These are phyloP conservation scores for Eilema sororculum DNA, from an alignment of 2,888 invertebrate genomes.

Conservation along the genomic window DNA sequence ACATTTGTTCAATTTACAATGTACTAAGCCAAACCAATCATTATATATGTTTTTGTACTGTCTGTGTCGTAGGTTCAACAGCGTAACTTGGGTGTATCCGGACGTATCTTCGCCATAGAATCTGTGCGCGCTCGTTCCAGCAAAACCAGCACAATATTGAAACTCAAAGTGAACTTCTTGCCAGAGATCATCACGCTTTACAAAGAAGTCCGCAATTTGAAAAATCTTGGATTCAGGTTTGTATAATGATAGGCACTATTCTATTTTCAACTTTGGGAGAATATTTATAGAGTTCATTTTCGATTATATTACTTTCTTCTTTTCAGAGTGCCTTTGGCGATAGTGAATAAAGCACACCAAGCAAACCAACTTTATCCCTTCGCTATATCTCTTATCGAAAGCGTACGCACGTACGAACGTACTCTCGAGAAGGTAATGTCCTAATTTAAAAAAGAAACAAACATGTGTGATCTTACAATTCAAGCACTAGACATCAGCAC, in stretches of 20 bases:
- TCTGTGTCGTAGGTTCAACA: conserved; percentile 90
- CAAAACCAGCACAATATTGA: conserved; percentile 93
- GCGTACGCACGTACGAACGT: conserved; percentile 98
- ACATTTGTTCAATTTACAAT: background rate
- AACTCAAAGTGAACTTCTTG: conserved; percentile 97
- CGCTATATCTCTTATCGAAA: conserved; percentile 99
- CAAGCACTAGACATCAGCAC: conserved; percentile 60
- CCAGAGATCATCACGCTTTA: conserved; percentile 99
- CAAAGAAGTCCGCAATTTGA: conserved; percentile 98
- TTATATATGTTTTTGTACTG: conserved; percentile 11
- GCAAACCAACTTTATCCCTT: conserved; percentile 99
- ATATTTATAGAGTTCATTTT: background rate
- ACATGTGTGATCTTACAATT: conserved; percentile 56
- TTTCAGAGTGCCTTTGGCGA: conserved; percentile 96
- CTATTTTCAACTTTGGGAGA: background rate
- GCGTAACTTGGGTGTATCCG: conserved; percentile 96
- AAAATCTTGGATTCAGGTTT: conserved; percentile 95
- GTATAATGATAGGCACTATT: background rate
- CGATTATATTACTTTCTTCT: conserved; percentile 33
- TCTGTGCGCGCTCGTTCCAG: conserved; percentile 92
- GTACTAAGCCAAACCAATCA: background rate
- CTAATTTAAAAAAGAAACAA: background rate
- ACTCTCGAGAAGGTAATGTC: conserved; percentile 97
- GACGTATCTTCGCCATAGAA: conserved; percentile 97
- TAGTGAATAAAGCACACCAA: conserved; percentile 99